Percentiles rank a stretch among this genome's conserved stretches.
Evolutionary conservation across 2,113 vertebrate genomes (phyloP).

Genomic region (Nannospalax galili): DNA sequence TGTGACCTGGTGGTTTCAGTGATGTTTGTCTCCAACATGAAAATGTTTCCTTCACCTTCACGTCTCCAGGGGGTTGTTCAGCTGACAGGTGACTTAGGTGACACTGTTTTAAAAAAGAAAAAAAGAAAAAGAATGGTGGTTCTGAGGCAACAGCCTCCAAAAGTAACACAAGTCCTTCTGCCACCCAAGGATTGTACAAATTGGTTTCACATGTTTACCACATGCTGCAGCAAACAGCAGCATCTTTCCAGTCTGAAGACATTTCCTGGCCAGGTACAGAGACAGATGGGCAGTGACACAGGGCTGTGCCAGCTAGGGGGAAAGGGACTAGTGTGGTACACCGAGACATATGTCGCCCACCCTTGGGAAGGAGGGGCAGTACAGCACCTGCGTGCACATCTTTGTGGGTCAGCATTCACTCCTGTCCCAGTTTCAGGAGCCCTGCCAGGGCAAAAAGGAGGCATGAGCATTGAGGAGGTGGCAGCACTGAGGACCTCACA

Average conservation of each 20-base stretch:
- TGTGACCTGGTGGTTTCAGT: neutral
- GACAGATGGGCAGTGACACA: neutral
- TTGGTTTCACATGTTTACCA: conserved; percentile 45
- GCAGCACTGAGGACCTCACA: neutral
- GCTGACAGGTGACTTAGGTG: conserved; percentile 34
- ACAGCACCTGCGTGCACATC: neutral
- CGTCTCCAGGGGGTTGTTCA: neutral
- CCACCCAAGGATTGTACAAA: conserved; percentile 10
- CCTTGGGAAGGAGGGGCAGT: neutral
- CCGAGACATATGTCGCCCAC: neutral
- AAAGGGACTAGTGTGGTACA: neutral
- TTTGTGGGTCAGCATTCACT: neutral
- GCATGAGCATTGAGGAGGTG: neutral
- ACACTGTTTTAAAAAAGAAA: neutral
- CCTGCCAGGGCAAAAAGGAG: neutral
- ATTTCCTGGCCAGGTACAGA: neutral
- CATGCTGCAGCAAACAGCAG: neutral
- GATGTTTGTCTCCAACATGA: neutral
- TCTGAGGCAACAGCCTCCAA: neutral
- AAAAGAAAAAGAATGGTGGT: neutral
- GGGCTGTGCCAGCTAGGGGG: neutral
- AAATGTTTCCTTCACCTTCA: neutral
- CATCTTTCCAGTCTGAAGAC: conserved; percentile 45
- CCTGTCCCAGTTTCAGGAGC: neutral
- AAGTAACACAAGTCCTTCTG: conserved; percentile 38